Percentiles rank a stretch among this genome's conserved stretches.
Evolutionary conservation across 2,797 vertebrate genomes (phyloP).

Genomic region (Neopelma chrysocephalum): DNA sequence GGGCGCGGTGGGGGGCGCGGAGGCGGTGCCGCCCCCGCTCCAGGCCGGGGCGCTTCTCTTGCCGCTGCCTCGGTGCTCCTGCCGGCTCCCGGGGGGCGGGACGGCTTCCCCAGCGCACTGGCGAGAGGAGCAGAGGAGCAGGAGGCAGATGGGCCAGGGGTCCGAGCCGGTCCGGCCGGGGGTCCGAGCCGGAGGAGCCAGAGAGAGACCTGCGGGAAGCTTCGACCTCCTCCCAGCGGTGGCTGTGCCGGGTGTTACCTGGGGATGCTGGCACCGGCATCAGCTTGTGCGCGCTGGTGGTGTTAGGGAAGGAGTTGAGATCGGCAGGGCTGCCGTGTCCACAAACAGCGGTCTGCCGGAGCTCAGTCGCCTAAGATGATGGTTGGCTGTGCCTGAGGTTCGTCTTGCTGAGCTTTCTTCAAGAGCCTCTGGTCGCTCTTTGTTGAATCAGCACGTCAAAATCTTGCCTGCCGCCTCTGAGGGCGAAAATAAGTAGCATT

Average conservation of each 20-base stretch:
- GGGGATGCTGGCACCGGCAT: background rate
- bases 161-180: background rate
- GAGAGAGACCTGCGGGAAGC: background rate
- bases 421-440: background rate
- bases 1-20: background rate
- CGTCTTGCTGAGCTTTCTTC: background rate
- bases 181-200: background rate
- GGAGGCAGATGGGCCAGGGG: background rate
- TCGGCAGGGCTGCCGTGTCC: background rate
- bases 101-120: background rate
- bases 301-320: background rate
- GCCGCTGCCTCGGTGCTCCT: background rate
- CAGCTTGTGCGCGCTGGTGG: accelerated
- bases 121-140: background rate
- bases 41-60: background rate
- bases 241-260: background rate
- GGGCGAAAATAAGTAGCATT: background rate
- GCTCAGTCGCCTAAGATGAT: background rate
- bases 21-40: background rate
- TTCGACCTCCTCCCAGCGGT: background rate
- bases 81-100: background rate
- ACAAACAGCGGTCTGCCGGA: background rate
- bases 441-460: background rate
- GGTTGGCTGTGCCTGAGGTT: accelerated
- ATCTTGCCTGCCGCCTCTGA: background rate